Evolutionary conservation across 2,113 vertebrate genomes (phyloP), one percentile per base, ranked within the genome.

Genomic region (Ailuropoda melanoleuca): DNA sequence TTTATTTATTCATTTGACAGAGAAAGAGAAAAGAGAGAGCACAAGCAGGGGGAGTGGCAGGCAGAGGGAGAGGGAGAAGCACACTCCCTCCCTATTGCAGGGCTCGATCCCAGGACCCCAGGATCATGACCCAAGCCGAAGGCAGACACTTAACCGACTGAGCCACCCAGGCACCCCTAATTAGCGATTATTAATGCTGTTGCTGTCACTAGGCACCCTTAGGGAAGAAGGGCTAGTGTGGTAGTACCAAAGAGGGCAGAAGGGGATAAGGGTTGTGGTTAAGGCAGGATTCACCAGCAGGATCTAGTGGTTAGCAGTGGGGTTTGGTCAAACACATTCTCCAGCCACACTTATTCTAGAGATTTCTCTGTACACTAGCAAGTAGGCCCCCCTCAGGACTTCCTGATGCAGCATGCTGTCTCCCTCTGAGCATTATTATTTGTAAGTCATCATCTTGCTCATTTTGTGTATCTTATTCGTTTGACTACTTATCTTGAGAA

Each of bases 381-480:
- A 55, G 81, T 82, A 89, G 39, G 14, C 8, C 12, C 26, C 21
- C 3, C 46, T 39, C 31, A 18, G 48, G 85, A 72, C 37, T 75
- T 53, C 43, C n/a, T 83, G 31, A 66, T 31, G 24, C 8, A 55
- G 13, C 39, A 39, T 66, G 53, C 56, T 14, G 6, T 88, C 85
- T 92, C 55, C n/a, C 66, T 96, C 43, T 31, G 23, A 89, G 21
- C 34, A 89, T 29, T 88, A 13, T 66, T 64, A 46, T 55, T 86
- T 95, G 11, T 93, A 78, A 93, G 34, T 75, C 62, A 64, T 93
- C 12, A 13, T 58, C 6, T 80, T 64, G 21, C 46, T 88, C 8
- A 10, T 93, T 91, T 92, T 83, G 34, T 94, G 50, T 75, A 21
- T 56, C 66, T 77, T 97, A 12, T 85, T 92, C 74, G 6, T 93